Base-by-base conservation (phyloP, 1,140 invertebrate genomes). In the Pemphigus obesinymphae region DNA sequence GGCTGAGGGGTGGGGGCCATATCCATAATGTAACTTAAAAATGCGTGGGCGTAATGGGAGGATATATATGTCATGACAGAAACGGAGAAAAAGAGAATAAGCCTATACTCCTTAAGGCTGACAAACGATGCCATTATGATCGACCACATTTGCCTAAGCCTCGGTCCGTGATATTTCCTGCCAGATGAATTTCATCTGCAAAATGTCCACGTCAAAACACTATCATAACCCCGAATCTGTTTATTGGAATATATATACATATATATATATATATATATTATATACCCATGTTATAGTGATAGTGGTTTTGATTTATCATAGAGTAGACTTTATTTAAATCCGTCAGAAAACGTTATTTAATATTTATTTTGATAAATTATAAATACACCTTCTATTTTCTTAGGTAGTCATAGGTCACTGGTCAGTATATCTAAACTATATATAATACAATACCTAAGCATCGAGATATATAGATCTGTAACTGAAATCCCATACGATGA, bases 61-160 rank as follows among this genome's bases (percentile, higher is more conserved):
- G 29, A 20, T 73, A 73, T 73, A n/a, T 31, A 61, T 5, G n/a
- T n/a, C n/a, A 50, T 13, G 34, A 72, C 66, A n/a, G 40, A 10
- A 13, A 45, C 6, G 26, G 7, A 50, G 26, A 37, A 73, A 31
- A 40, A 43, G 55, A 45, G 50, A 43, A 80, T 61, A 80, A 80
- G 76, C 76, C 15, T 37, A 37, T 66, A n/a, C 15, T 80, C 23
- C 76, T 80, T 80, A 80, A 80, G 37, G 34, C 53, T 80, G 76
- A 80, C 53, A 80, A 80, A 80, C 45, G 53, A 80, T 63, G 53
- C 76, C 17, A 80, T 80, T 61, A 58, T 43, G 31, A 63, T 37
- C 53, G 26, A 29, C 76, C 53, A 8, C 53, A 80, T 80, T 80
- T 43, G 50, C 55, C 76, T 80, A 80, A 61, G 76, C 76, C n/a